Evolutionary conservation across 2,113 vertebrate genomes (phyloP), one percentile per base, ranked within the genome.

Genomic region (Condylura cristata): DNA sequence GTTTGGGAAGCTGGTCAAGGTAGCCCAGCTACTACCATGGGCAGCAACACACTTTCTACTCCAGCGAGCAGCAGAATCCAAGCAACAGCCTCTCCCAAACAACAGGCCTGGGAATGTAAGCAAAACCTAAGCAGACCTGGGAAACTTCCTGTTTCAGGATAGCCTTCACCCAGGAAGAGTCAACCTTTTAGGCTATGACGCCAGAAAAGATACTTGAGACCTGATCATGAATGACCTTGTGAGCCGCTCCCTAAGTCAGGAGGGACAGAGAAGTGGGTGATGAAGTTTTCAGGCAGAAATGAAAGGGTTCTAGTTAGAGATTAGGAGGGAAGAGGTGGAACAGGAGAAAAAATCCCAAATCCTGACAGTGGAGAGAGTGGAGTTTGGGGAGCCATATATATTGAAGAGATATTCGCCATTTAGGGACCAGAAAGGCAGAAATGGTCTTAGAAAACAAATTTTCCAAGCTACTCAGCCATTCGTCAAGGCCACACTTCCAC

Each of bases 381-480:
- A 76, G 28, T 6, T n/a, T 34, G 86, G 61, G 66, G 56, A 65
- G n/a, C 74, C 66, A 65, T 96, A 86, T 88, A 66, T 90, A 75
- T 72, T 94, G 91, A 91, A 89, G 81, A 74, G 80, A 87, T 24
- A n/a, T 17, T 68, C 26, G 28, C 48, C 72, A 78, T 88, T 66
- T 46, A 88, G 71, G 24, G 72, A 58, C 85, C 81, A 85, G 84
- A 80, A 86, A 89, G 58, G 28, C 90, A 82, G 90, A 96, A 75
- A 80, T 28, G 20, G 48, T 76, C 75, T 16, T 58, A 85, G 89
- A 78, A 94, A 94, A 95, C 68, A 78, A 58, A 92, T 82, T 95
- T 95, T 79, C 37, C 89, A 65, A 60, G 79, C 58, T 34, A 1
- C 22, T 1, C 44, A 91, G 79, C 37, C n/a, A 81, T 86, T 85